phyloP scores from a whole-genome alignment of 2,113 vertebrate genomes.

The Mastomys natalensis region DNA sequence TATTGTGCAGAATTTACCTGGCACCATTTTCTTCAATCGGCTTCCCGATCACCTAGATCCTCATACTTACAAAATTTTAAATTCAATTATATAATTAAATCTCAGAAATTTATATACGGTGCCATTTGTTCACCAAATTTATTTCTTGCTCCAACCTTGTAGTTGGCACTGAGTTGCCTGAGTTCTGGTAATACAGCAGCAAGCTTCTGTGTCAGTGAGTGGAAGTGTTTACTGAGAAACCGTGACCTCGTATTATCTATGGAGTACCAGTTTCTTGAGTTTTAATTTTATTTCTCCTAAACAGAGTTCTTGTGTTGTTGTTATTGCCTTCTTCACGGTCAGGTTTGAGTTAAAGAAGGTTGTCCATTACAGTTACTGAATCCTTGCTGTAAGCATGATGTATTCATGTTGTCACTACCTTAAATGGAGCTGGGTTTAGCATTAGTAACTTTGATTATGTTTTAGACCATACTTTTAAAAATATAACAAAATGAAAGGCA shows the following conservation, averaged over 20 bases:
- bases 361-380: background rate
- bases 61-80: background rate
- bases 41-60: background rate
- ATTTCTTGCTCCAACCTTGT: background rate
- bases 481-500: background rate
- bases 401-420: background rate
- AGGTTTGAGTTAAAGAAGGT: background rate
- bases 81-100: background rate
- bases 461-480: background rate
- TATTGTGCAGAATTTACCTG: background rate
- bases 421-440: slow-evolving; percentile 17
- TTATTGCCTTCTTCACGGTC: background rate
- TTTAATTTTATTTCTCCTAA: slow-evolving; percentile 6
- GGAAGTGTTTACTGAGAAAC: slow-evolving; percentile 9
- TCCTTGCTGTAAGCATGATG: background rate
- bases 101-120: slow-evolving; percentile 7
- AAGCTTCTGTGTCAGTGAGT: background rate
- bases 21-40: background rate
- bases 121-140: background rate
- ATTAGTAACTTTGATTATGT: background rate
- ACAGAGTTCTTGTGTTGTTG: background rate
- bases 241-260: background rate
- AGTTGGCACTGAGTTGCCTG: background rate
- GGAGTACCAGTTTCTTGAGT: background rate
- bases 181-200: background rate